Conservation (phyloP, 2,888 invertebrate genomes). For the Ophioninae sp. region DNA sequence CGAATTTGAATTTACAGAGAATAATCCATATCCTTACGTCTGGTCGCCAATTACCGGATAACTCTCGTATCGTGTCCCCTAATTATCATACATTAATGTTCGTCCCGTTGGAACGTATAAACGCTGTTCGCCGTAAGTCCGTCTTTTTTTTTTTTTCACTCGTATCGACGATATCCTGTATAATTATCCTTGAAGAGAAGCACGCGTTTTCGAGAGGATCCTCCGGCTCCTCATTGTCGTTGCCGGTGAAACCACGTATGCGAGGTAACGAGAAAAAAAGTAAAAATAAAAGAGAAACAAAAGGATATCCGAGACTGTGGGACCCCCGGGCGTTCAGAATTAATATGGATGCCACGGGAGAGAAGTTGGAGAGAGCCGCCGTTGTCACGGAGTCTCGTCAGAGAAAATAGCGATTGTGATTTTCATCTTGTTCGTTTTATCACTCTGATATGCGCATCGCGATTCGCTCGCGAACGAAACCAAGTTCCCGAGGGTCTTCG, state of each 20-base stretch:
- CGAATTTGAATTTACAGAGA: neutral
- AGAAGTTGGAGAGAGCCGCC: conserved; percentile 31
- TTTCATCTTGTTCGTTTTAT: conserved; percentile 38
- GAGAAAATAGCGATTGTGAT: conserved; percentile 34
- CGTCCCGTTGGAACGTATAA: neutral
- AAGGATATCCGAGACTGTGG: conserved; percentile 38
- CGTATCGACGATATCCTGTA: conserved; percentile 30
- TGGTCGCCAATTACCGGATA: conserved; percentile 2
- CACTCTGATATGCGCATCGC: conserved; percentile 58
- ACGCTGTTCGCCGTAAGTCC: neutral
- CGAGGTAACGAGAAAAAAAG: conserved; percentile 30
- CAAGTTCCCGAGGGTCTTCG: conserved; percentile 54
- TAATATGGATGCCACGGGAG: conserved; percentile 61
- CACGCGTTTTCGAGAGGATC: conserved; percentile 31
- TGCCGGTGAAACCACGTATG: conserved; percentile 51
- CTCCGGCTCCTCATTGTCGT: conserved; percentile 32
- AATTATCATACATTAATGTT: neutral
- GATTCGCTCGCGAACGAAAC: conserved; percentile 58
- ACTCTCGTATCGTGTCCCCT: neutral
- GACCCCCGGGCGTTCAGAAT: conserved; percentile 55
- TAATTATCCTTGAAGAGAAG: conserved; percentile 50
- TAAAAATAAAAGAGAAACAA: neutral
- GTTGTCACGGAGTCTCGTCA: conserved; percentile 37
- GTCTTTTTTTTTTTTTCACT: conserved; percentile 3
- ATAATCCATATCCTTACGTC: neutral